Conservation (phyloP, 2,113 vertebrate species). For the Prunella fulvescens region DNA sequence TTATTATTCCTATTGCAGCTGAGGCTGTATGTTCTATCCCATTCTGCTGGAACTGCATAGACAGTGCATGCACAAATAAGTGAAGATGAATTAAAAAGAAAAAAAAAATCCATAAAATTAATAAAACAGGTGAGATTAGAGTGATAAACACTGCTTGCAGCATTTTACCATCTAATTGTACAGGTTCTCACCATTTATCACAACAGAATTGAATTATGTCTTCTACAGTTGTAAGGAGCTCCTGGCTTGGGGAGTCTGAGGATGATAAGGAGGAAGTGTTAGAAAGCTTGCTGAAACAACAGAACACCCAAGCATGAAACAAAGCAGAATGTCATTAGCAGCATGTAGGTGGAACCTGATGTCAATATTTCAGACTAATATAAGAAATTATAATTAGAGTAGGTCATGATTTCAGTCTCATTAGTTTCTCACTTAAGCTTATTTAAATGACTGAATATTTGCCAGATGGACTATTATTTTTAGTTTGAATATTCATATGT, state of each 20-base stretch:
- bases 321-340: neutral
- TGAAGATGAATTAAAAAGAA: neutral
- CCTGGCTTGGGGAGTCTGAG: rapidly evolving
- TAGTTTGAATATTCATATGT: neutral
- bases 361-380: neutral
- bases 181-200: neutral
- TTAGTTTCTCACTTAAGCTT: conserved; percentile 4
- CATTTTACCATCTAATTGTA: neutral
- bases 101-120: neutral
- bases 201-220: neutral
- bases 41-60: neutral
- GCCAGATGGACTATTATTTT: neutral
- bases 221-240: neutral
- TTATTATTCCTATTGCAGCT: neutral
- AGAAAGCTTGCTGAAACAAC: neutral
- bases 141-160: neutral
- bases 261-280: neutral
- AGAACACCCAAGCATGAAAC: neutral
- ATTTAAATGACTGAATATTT: neutral
- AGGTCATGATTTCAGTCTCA: neutral
- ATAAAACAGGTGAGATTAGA: neutral
- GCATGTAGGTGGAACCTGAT: neutral
- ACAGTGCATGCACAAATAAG: neutral
- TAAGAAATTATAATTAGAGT: neutral
- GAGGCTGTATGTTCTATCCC: neutral